A percentile compares a stretch with the other conserved stretches of the same genome.
phyloP scores from a whole-genome alignment of 2,797 vertebrate species.

The Trachops cirrhosus region DNA sequence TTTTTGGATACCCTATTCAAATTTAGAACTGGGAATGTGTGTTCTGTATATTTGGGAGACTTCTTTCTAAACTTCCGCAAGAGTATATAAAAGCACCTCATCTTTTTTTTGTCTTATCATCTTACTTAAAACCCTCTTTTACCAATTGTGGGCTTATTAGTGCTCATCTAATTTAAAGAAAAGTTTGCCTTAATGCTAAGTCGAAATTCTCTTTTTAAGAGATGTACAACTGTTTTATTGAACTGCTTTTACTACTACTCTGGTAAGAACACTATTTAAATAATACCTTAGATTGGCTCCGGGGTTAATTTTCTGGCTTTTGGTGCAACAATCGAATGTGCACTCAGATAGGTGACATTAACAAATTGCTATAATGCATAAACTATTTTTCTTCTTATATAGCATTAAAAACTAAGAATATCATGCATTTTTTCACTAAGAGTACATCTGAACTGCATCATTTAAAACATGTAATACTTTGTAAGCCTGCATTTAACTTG shows the following conservation, averaged over 20 bases:
- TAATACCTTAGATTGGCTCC: background rate
- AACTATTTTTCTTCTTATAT: constrained; percentile 32
- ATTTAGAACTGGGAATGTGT: background rate
- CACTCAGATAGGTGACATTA: background rate
- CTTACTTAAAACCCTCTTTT: background rate
- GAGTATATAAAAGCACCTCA: background rate
- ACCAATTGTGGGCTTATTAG: background rate
- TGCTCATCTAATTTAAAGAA: constrained; percentile 35
- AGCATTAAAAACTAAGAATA: background rate
- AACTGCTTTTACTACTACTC: background rate
- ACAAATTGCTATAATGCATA: constrained; percentile 1
- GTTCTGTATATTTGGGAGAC: background rate
- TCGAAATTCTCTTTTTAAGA: background rate
- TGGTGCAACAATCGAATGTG: background rate
- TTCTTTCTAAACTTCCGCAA: background rate
- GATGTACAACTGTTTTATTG: background rate
- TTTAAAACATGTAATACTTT: constrained; percentile 39
- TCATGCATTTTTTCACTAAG: background rate
- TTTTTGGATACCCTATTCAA: background rate
- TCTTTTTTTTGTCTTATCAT: background rate
- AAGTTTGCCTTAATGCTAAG: background rate
- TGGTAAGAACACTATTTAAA: background rate
- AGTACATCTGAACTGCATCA: constrained; percentile 48
- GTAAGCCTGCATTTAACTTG: constrained; percentile 57
- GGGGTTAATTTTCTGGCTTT: constrained; percentile 33